Base-by-base conservation (phyloP, 2,888 invertebrate genomes). In the Volucella inflata region DNA sequence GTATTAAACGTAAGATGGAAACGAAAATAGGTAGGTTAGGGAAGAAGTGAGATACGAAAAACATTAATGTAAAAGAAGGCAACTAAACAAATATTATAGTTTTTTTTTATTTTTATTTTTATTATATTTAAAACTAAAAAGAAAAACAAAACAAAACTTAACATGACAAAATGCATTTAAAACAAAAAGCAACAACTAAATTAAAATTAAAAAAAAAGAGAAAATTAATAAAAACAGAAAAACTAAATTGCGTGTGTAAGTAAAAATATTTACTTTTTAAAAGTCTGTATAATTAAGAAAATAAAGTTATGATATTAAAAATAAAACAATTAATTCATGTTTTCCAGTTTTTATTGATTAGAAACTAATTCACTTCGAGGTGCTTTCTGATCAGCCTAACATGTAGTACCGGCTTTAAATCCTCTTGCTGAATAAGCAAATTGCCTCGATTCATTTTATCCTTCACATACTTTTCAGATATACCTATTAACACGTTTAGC, bases 211-310 rank as follows among this genome's bases (percentile, higher is more conserved):
- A 67, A n/a, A 77, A 77, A 51, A 40, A 48, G 64, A 64, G 14
- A 14, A 14, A 48, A 48, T 48, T 8, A 16, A 48, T 48, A n/a
- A 60, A 53, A 71, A 59, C 8, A 81, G 67, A 40, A 42, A 68
- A 67, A 60, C 60, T 71, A 82, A 81, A 77, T 77, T 76, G 71
- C 77, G 72, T 81, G 85, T 81, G 81, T 76, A 84, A 80, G 71
- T 67, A 85, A 84, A 79, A 6, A 30, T 30, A 76, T 76, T 80
- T 76, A 80, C 80, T 85, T 76, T 85, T 80, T 80, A 85, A 87
- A 87, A 87, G 81, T 81, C 80, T 87, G 77, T 83, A 77, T 59
- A 68, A 81, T 72, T 87, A 82, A 87, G 71, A 81, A 30, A 30
- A 78, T 77, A 67, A 77, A 81, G 74, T 78, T 81, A 79, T 81